These are phyloP conservation scores for Notothenia rossii DNA, from an alignment of 2,113 vertebrate species.

Conservation along the genomic window DNA sequence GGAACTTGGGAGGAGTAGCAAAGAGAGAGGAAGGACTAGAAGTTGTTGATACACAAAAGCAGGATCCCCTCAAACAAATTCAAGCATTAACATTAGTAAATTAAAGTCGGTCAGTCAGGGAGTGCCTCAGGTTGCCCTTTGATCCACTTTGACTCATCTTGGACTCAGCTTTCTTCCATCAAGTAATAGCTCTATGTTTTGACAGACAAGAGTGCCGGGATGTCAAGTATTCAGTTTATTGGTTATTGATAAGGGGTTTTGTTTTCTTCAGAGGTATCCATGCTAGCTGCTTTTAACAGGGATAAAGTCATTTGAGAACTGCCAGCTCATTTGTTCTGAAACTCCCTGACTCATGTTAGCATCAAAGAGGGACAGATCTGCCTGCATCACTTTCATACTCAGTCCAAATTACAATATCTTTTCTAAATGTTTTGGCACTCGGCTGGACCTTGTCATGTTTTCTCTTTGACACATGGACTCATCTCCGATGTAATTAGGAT, in stretches of 20 bases:
- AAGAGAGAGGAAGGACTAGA: constrained; percentile 40
- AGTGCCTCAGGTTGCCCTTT: constrained; percentile 14
- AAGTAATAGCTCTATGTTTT: constrained; percentile 23
- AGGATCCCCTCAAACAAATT: constrained; percentile 61
- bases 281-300: not conserved
- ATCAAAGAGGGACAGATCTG: constrained; percentile 3
- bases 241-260: not conserved
- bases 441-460: constrained; percentile 5
- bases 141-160: constrained; percentile 34
- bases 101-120: constrained; percentile 41
- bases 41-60: constrained; percentile 54
- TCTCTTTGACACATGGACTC: not conserved
- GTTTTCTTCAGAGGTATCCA: constrained; percentile 3
- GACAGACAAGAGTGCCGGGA: not conserved
- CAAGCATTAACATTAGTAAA: constrained; percentile 66
- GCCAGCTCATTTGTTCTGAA: constrained; percentile 39
- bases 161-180: constrained; percentile 26
- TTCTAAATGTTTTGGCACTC: constrained; percentile 8
- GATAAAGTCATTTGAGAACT: constrained; percentile 28
- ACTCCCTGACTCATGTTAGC: constrained; percentile 7
- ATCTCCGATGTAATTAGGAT: not conserved
- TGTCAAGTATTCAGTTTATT: constrained; percentile 14
- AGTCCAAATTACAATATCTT: constrained; percentile 26
- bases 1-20: constrained; percentile 53
- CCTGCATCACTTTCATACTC: constrained; percentile 17